A percentile compares a stretch with the other conserved stretches of the same genome.
Evolutionary conservation across 2,888 invertebrate genomes (phyloP).

Genomic region (Trachelus troglodyta): DNA sequence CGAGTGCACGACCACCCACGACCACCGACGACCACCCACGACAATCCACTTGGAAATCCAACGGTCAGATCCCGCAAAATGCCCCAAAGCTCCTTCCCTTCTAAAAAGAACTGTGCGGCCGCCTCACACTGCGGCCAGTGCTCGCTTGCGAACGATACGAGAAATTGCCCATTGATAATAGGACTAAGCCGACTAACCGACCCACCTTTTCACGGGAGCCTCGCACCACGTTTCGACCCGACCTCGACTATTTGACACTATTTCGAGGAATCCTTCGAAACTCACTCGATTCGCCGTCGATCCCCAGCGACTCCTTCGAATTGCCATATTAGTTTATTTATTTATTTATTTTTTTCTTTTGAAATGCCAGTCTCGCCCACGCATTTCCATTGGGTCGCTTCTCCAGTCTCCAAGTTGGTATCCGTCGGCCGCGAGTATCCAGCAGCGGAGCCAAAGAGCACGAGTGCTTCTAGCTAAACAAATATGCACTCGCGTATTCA

Average conservation of each 20-base stretch:
- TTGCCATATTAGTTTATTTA: neutral
- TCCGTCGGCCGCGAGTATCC: neutral
- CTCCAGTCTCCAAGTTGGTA: too few species aligned
- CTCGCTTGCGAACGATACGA: too few species aligned
- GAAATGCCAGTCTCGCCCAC: neutral
- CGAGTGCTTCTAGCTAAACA: conserved; percentile 65
- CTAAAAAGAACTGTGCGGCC: conserved; percentile 17
- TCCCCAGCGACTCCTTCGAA: neutral
- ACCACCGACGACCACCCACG: conserved; percentile 19
- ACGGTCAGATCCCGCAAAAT: conserved; percentile 62
- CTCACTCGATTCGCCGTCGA: neutral
- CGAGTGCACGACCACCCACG: neutral
- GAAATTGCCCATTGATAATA: neutral
- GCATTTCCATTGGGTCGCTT: neutral
- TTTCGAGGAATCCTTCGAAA: too few species aligned
- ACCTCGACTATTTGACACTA: too few species aligned
- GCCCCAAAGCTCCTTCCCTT: conserved; percentile 51
- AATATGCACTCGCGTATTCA: conserved; percentile 65
- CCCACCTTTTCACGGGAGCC: too few species aligned
- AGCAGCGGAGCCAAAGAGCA: conserved; percentile 30
- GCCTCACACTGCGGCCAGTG: too few species aligned
- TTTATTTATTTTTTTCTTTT: neutral
- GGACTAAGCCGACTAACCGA: neutral
- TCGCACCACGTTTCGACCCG: too few species aligned
- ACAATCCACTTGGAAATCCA: conserved; percentile 52